phyloP scores from a whole-genome alignment of 2,797 vertebrate species.

The Amblyraja radiata region DNA sequence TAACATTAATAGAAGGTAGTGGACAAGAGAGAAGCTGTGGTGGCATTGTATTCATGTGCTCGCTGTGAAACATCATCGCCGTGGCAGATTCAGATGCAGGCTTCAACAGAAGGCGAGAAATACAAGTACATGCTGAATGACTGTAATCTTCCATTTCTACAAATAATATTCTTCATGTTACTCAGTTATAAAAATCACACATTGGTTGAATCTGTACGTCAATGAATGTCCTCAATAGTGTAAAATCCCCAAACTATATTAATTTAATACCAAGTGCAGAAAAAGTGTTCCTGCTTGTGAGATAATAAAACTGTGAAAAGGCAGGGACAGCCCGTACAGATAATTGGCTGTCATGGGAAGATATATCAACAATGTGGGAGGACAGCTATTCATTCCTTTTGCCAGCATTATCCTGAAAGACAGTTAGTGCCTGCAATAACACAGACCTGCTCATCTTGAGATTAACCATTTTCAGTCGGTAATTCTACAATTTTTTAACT shows the following conservation, averaged over 20 bases:
- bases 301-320: neutral
- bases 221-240: neutral
- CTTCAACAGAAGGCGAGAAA: neutral
- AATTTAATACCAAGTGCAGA: neutral
- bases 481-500: neutral
- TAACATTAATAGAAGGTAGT: neutral
- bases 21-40: neutral
- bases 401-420: neutral
- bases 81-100: neutral
- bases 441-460: neutral
- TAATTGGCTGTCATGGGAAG: constrained; percentile 5
- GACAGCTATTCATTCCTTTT: neutral
- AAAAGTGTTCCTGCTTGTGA: neutral
- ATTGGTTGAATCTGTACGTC: neutral
- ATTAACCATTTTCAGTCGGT: neutral
- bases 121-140: neutral
- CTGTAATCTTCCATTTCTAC: neutral
- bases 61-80: neutral
- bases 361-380: neutral
- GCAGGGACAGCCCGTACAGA: neutral
- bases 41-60: no score
- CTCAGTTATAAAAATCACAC: neutral
- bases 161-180: neutral
- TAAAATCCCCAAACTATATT: neutral
- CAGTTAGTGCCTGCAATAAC: neutral